Evolutionary conservation across 2,888 invertebrate species (phyloP).

Genomic region (Orthonychiurus folsomi): DNA sequence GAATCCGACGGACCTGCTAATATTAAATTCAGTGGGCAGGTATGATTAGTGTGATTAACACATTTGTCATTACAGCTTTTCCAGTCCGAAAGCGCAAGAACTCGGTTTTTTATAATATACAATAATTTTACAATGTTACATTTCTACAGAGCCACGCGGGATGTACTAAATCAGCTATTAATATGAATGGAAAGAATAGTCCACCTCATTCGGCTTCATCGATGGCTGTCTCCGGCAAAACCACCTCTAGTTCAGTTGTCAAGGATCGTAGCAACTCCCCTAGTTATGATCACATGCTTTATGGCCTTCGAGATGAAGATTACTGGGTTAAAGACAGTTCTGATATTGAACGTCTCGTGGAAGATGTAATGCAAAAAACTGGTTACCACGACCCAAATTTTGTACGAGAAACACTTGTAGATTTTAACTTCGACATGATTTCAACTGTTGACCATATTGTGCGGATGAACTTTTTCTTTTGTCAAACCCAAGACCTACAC

Average conservation of each 20-base stretch:
- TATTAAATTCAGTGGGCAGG: conserved; percentile 30
- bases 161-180: conserved; percentile 19
- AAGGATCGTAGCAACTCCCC: conserved; percentile 11
- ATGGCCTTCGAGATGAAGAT: conserved; percentile 29
- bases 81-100: too few relatives aligned
- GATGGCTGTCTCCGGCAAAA: neutral
- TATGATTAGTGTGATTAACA: too few relatives aligned
- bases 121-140: too few relatives aligned
- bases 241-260: conserved; percentile 1
- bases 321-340: conserved; percentile 31
- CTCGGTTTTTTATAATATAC: too few relatives aligned
- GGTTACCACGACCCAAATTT: conserved; percentile 39
- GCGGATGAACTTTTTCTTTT: conserved; percentile 26
- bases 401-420: conserved; percentile 39
- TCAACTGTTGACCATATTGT: conserved; percentile 30
- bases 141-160: conserved; percentile 16
- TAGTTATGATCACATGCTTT: conserved; percentile 16
- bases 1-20: conserved; percentile 34
- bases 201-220: neutral
- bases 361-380: conserved; percentile 40
- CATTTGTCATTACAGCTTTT: too few relatives aligned
- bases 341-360: conserved; percentile 35
- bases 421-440: conserved; percentile 34
- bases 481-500: conserved; percentile 10
- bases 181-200: conserved; percentile 8